Base-by-base conservation (phyloP, 2,888 invertebrate genomes). In the Platerodrilus igneus region DNA sequence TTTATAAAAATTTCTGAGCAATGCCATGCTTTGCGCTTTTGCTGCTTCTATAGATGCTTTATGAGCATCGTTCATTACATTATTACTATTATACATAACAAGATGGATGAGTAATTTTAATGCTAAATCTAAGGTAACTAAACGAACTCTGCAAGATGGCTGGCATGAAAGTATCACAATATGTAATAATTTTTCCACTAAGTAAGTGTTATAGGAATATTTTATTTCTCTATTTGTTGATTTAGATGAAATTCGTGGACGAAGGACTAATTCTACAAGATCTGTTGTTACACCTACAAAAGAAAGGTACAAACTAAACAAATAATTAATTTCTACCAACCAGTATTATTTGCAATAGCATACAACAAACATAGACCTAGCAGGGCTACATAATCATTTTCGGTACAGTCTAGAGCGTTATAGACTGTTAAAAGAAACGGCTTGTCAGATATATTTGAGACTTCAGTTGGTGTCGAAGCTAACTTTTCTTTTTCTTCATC, bases 371-470 rank as follows among this genome's bases (percentile, higher is more conserved):
- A 91, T 9, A 97, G 73, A 3, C 88, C 85, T 66, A 96, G 90
- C 42, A 99, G 72, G 4, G 95, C 85, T 27, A 88, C 80, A 63
- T 97, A 96, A 72, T 99, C 97, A 68, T 95, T 95, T 62, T 94
- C 93, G 7, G 75, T 76, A 62, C 92, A 91, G 59, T 90, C 87
- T 51, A 97, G 72, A 0, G 92, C 84, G 55, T 86, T 83, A 43
- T 94, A 74, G 30, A 96, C 81, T 3, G 91, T 87, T 65, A 93
- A 89, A 51, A 96, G 72, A 69, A 95, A 95, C 1, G 93, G 87
- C 56, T 83, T 80, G 50, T 72, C 78, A 13, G 72, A 70, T 28
- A 77, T 67, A 22, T 73, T 71, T 66, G 62, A 58, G 4, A 70
- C 58, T 35, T 55, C 58, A 20, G 60, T 58, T 6, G 55, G 50